These are phyloP conservation scores for Brevipalpus yothersi DNA, from an alignment of 1,140 invertebrate species.

Conservation along the genomic window DNA sequence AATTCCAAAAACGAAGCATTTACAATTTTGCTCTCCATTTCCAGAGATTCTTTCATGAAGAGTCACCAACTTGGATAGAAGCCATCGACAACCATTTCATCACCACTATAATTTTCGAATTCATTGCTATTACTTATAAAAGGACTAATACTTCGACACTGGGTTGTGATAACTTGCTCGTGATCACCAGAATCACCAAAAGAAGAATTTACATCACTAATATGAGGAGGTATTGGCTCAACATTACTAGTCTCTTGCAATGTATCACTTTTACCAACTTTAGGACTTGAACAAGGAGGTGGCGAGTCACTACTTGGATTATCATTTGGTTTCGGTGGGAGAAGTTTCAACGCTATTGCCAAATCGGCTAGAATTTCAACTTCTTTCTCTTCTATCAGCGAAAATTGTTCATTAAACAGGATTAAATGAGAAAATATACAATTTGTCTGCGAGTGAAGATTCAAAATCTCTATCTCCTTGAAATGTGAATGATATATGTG, in stretches of 20 bases:
- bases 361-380: conserved; percentile 63
- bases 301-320: not conserved
- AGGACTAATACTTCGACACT: conserved; percentile 10
- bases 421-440: conserved; percentile 88
- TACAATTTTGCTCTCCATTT: too few relatives aligned
- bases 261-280: not conserved
- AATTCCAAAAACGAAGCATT: too few relatives aligned
- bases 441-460: conserved; percentile 78
- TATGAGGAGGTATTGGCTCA: not conserved
- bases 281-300: not conserved
- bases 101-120: not conserved
- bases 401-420: conserved; percentile 54
- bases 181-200: too few relatives aligned
- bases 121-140: conserved; percentile 3
- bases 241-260: not conserved
- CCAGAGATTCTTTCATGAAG: too few relatives aligned
- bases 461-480: conserved; percentile 68
- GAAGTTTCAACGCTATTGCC: conserved; percentile 19
- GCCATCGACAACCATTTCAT: not conserved
- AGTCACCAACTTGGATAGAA: too few relatives aligned
- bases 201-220: not conserved
- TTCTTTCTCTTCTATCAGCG: conserved; percentile 80
- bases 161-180: conserved; percentile 4
- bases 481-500: conserved; percentile 96
- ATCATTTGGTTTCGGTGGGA: conserved; percentile 8